Conservation (phyloP, 2,797 vertebrate genomes). For the Schizothorax lantsangensis region DNA sequence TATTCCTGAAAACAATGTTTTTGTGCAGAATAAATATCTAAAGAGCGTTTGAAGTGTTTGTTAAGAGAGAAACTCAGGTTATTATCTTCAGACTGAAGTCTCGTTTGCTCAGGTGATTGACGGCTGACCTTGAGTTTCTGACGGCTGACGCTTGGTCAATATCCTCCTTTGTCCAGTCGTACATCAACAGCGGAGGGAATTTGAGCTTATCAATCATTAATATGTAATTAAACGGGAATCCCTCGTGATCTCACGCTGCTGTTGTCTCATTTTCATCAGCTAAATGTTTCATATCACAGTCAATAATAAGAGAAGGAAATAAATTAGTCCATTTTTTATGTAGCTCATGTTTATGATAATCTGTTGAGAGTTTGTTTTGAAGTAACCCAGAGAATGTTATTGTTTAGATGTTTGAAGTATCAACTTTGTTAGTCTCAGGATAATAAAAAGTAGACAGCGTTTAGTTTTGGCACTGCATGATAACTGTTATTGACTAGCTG, state of each 20-base stretch:
- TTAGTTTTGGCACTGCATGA: not conserved
- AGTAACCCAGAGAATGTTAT: not conserved
- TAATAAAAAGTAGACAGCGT: not conserved
- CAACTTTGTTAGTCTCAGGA: not conserved
- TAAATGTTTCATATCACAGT: slow-evolving; percentile 35
- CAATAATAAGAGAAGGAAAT: slow-evolving; percentile 1
- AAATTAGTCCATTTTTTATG: not conserved
- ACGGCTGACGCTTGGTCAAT: slow-evolving; percentile 64
- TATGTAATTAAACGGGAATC: slow-evolving; percentile 44
- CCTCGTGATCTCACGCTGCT: slow-evolving; percentile 12
- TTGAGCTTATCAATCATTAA: slow-evolving; percentile 58
- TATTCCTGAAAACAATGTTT: not conserved
- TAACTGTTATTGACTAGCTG: not conserved
- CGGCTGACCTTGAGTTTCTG: slow-evolving; percentile 57
- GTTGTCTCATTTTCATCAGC: slow-evolving; percentile 23
- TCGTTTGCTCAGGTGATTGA: slow-evolving; percentile 59
- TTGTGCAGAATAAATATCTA: not conserved
- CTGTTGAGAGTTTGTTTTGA: not conserved
- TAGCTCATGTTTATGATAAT: not conserved
- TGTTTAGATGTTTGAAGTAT: not conserved
- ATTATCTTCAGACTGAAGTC: not conserved
- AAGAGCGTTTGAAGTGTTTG: not conserved
- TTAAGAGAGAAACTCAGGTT: not conserved
- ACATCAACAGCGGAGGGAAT: slow-evolving; percentile 34
- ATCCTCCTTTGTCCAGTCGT: slow-evolving; percentile 45